Percentiles rank a stretch among this genome's conserved stretches.
Evolutionary conservation across 1,140 invertebrate species (phyloP).

Genomic region (Diachasmimorpha longicaudata): DNA sequence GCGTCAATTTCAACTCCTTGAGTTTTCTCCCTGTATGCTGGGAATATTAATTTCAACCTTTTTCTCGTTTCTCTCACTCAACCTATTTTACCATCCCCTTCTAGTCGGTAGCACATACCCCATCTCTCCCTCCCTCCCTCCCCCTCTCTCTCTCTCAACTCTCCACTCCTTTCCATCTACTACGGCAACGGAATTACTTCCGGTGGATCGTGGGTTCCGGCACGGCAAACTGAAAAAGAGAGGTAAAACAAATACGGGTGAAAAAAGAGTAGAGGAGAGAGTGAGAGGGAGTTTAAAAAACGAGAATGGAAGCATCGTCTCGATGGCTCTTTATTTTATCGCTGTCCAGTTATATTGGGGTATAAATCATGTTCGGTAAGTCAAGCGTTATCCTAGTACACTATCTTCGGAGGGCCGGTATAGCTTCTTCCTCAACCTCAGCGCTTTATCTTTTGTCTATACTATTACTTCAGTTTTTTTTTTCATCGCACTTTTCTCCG

Average conservation of each 20-base stretch:
- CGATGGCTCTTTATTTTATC: conserved; percentile 46
- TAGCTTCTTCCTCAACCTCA: conserved; percentile 20
- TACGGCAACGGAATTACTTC: conserved; percentile 10
- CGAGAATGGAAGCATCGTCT: background rate
- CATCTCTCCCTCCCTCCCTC: too few species aligned
- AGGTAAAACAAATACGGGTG: background rate
- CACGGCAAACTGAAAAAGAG: conserved; percentile 1
- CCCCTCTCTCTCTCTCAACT: background rate
- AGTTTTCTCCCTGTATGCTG: background rate
- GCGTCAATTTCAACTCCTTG: background rate
- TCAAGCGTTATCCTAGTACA: conserved; percentile 33
- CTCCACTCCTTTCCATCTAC: background rate
- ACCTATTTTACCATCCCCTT: background rate
- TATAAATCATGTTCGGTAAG: conserved; percentile 52
- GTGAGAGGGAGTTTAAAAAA: background rate
- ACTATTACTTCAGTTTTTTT: background rate
- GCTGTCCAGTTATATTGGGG: conserved; percentile 46
- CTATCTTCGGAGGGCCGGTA: conserved; percentile 35
- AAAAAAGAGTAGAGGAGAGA: background rate
- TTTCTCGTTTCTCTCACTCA: background rate
- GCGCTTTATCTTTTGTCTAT: conserved; percentile 34
- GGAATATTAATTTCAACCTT: background rate
- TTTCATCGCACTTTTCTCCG: background rate
- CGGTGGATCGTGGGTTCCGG: conserved; percentile 7
- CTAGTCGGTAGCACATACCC: background rate